Base-by-base conservation (phyloP, 2,113 vertebrate genomes). In the Zapus hudsonius region DNA sequence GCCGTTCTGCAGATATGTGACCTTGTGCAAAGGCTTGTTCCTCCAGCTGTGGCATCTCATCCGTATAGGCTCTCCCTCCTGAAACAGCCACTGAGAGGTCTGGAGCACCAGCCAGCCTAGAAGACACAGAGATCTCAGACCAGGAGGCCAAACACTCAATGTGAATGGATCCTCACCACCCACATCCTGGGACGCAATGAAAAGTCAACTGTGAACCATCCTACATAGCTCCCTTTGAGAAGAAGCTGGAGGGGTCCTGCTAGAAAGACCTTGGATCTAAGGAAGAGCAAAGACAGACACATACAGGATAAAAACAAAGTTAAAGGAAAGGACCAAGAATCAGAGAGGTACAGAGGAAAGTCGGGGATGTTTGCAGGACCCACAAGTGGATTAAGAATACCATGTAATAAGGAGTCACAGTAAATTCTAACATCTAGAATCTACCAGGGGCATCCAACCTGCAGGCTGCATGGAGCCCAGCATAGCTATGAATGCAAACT, bases 41-140 rank as follows among this genome's bases (percentile, higher is more conserved):
- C 0, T 38, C 97, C 97, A 97, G 93, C 38, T 94, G 87, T 96
- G 96, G 27, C 97, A 97, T 7, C 69, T 90, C 72, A 97, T 79
- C 4, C 0, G 2, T 4, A 97, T 80, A 55, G 31, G 0, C 0
- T 97, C 87, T 3, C 95, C 96, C 25, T 52, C 55, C 47, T 44
- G 74, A 74, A 86, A 82, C 31, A 47, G 74, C 82, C 0, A 7
- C 7, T 6, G 47, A 2, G 15, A 0, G 3, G 90, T 29, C 88
- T 95, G 95, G 55, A 97, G 95, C 66, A 96, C 0, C 27, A 97
- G 55, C 96, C 95, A 97, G 17, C 2, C 97, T 97, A 88, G 52
- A 95, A 92, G 85, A 92, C 47, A 94, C 27, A 78, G 66, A 44
- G 19, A 15, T 6, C 81, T 29, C n/a, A n/a, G 38, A 57, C 40